Evolutionary conservation across 2,113 vertebrate genomes (phyloP).

Genomic region (Odobenus rosmarus): DNA sequence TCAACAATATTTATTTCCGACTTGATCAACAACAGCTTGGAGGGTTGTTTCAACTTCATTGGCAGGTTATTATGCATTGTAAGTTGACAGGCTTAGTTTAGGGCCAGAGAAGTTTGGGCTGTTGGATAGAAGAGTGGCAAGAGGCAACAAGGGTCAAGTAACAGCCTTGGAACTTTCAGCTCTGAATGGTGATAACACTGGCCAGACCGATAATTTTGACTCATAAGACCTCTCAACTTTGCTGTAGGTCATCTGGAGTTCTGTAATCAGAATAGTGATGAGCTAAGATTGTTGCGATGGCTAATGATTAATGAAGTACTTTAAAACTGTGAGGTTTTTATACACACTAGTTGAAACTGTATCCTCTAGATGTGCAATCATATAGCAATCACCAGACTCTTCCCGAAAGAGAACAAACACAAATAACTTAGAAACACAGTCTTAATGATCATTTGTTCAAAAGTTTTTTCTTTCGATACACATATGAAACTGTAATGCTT

Average conservation of each 20-base stretch:
- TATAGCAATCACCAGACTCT: neutral
- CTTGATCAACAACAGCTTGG: neutral
- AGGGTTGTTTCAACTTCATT: neutral
- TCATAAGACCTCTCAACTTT: neutral
- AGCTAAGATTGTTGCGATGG: constrained; percentile 3
- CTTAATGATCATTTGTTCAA: neutral
- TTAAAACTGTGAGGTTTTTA: constrained; percentile 17
- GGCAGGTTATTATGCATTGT: neutral
- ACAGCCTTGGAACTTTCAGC: neutral
- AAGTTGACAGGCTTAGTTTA: neutral
- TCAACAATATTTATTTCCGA: neutral
- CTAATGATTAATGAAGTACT: constrained; percentile 21
- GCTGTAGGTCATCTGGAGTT: constrained; percentile 8
- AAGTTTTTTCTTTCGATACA: neutral
- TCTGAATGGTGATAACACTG: neutral
- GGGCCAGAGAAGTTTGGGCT: neutral
- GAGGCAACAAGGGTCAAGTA: neutral
- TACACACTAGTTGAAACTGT: neutral
- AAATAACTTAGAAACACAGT: constrained; percentile 31
- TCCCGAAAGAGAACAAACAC: neutral
- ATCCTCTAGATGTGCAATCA: constrained; percentile 5
- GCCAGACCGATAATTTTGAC: constrained; percentile 14
- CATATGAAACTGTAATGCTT: constrained; percentile 32
- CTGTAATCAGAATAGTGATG: constrained; percentile 37
- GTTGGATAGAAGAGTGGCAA: neutral